Evolutionary conservation across 37 sponge, comb jelly and placozoan species (phyloP), one percentile per base, ranked within the genome.

Genomic region (Diacarnus erythraeanus): DNA sequence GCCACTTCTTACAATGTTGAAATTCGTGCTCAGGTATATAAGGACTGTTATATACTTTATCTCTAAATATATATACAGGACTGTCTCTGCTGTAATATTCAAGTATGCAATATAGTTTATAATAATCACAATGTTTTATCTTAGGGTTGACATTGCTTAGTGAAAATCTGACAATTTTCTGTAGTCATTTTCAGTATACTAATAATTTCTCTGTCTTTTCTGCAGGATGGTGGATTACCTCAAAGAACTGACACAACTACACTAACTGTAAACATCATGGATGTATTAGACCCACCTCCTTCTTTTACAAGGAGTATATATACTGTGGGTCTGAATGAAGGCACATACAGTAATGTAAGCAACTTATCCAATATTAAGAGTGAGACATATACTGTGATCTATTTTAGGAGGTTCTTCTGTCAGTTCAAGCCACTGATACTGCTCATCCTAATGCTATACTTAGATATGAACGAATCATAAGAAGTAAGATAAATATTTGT

Each of bases 201-300:
- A 61, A 29, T 61, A 25, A 20, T 61, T 27, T 8, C 20, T 61
- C 21, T 61, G 25, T 61, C 8, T 54, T 18, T 54, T 18, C 12
- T 54, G 29, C 17, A 82, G 83, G 83, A 82, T 59, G 75, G 57
- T 73, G 83, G 83, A 2, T 17, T 1, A 4, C 75, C 75, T 25
- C 18, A 61, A 4, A 18, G 73, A 31, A 54, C 51, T 22, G 37
- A 56, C 20, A 8, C 20, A 8, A 64, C 64, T 34, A 39, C 67
- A 8, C n/a, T 74, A 1, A 82, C 61, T 40, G 82, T 82, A 0
- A 74, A 59, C 33, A 57, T 82, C 0, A 18, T 29, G n/a, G 70
- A 74, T n/a, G 2, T 10, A 26, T 21, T 44, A 22, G 84, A 83
- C 47, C 23, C 54, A 33, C 27, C 70, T 29, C 84, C 84, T 43